phyloP scores from a whole-genome alignment of 2,888 invertebrate species.

The Phortica okadai region DNA sequence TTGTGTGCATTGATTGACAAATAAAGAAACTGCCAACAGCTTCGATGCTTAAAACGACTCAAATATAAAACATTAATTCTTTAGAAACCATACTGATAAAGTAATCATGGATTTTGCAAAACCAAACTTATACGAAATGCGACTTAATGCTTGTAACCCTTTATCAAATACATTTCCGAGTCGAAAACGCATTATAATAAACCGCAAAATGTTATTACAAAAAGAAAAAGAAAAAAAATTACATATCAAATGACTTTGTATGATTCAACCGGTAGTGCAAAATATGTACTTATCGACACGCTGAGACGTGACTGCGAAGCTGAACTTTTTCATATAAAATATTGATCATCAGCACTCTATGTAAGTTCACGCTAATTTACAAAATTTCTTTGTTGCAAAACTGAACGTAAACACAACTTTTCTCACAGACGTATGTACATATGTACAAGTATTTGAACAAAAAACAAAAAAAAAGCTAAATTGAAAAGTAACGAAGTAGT shows the following conservation, averaged over 20 bases:
- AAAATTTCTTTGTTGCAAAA: background rate
- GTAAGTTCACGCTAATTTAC: background rate
- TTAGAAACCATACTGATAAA: no score
- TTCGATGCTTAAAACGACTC: no score
- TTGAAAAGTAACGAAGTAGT: no score
- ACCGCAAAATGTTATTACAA: background rate
- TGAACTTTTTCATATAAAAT: background rate
- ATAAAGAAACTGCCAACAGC: no score
- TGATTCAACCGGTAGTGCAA: background rate
- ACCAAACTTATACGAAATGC: no score
- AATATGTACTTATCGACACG: background rate
- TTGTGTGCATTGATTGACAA: no score
- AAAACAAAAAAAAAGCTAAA: background rate
- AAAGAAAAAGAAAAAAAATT: background rate
- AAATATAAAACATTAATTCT: no score
- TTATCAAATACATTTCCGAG: background rate
- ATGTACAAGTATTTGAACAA: background rate
- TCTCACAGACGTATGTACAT: background rate
- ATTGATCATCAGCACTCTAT: background rate
- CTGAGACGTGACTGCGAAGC: background rate
- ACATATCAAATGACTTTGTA: background rate
- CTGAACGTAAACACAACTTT: background rate
- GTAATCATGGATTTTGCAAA: no score
- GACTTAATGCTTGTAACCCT: no score
- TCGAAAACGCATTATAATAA: background rate